A percentile compares a stretch with the other conserved stretches of the same genome.
These are phyloP conservation scores for Hippolais icterina DNA, from an alignment of 2,113 vertebrate genomes.

Conservation along the genomic window DNA sequence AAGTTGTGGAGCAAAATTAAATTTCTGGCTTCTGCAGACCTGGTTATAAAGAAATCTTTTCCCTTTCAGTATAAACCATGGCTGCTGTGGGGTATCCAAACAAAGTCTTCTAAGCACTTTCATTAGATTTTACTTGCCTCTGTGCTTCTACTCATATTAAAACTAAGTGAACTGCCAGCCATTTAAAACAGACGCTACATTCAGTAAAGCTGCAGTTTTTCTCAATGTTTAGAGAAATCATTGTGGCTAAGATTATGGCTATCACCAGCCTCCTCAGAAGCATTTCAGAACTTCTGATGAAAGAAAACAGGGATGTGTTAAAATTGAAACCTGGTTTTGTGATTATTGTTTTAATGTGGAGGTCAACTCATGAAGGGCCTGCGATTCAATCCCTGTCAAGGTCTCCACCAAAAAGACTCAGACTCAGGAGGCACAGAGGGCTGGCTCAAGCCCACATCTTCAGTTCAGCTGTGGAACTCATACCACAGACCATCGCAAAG, in stretches of 20 bases:
- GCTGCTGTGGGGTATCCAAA: slow-evolving; percentile 48
- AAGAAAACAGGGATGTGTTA: not conserved
- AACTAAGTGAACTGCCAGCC: slow-evolving; percentile 49
- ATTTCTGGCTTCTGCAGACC: slow-evolving; percentile 73
- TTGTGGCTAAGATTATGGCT: slow-evolving; percentile 41
- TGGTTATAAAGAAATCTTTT: slow-evolving; percentile 57
- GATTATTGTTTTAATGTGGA: not conserved
- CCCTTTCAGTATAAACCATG: not conserved
- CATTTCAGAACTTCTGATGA: slow-evolving; percentile 33
- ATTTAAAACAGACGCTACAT: slow-evolving; percentile 51
- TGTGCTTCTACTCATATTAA: slow-evolving; percentile 37
- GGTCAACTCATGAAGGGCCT: not conserved
- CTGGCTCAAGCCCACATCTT: not conserved
- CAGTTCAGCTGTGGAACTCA: not conserved
- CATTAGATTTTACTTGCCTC: slow-evolving; percentile 63
- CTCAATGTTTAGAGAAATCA: slow-evolving; percentile 17
- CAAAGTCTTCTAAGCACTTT: slow-evolving; percentile 60
- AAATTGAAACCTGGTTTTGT: slow-evolving; percentile 16
- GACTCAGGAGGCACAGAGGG: not conserved
- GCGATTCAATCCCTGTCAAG: not conserved
- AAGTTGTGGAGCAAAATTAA: slow-evolving; percentile 78
- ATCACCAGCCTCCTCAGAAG: slow-evolving; percentile 46
- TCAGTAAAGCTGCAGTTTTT: slow-evolving; percentile 44
- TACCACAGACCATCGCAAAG: not conserved
- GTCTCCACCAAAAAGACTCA: not conserved